Evolutionary conservation across 1,140 invertebrate genomes (phyloP).

Genomic region (Antheraea mylitta): DNA sequence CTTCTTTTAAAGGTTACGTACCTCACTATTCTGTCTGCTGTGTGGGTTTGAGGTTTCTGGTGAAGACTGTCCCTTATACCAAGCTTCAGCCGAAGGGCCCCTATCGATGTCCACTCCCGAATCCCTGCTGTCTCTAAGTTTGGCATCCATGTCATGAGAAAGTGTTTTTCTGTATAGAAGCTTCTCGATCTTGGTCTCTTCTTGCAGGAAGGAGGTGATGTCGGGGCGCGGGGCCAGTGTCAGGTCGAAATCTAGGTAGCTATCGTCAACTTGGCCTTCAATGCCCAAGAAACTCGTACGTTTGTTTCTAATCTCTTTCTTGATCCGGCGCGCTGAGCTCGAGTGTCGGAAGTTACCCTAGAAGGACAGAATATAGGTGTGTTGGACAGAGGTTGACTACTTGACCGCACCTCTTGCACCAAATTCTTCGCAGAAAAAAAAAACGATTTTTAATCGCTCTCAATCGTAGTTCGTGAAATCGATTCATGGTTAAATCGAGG

Average conservation of each 20-base stretch:
- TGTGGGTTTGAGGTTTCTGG: constrained; percentile 84
- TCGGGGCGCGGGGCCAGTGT: constrained; percentile 87
- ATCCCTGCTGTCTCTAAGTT: constrained; percentile 83
- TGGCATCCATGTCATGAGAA: constrained; percentile 78
- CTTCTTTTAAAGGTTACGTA: constrained; percentile 34
- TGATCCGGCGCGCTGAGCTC: constrained; percentile 91
- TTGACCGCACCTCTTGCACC: no score
- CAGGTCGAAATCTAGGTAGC: constrained; percentile 83
- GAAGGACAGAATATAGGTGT: neutral
- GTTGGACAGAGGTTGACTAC: no score
- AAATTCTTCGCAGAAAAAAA: no score
- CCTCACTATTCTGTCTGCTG: constrained; percentile 88
- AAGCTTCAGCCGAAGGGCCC: constrained; percentile 79
- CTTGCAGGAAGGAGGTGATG: constrained; percentile 87
- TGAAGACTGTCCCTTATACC: constrained; percentile 81
- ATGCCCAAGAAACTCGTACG: constrained; percentile 92
- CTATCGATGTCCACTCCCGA: constrained; percentile 87
- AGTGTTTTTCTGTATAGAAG: constrained; percentile 83
- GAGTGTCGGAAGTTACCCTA: constrained; percentile 83
- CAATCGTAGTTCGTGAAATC: no score
- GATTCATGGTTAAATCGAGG: no score
- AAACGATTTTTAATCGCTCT: no score
- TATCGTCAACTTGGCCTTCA: constrained; percentile 85
- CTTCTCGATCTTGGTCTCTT: constrained; percentile 89
- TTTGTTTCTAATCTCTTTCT: constrained; percentile 90